These are phyloP conservation scores for Lasioglossum leucozonium DNA, from an alignment of 2,888 invertebrate genomes.

Conservation along the genomic window DNA sequence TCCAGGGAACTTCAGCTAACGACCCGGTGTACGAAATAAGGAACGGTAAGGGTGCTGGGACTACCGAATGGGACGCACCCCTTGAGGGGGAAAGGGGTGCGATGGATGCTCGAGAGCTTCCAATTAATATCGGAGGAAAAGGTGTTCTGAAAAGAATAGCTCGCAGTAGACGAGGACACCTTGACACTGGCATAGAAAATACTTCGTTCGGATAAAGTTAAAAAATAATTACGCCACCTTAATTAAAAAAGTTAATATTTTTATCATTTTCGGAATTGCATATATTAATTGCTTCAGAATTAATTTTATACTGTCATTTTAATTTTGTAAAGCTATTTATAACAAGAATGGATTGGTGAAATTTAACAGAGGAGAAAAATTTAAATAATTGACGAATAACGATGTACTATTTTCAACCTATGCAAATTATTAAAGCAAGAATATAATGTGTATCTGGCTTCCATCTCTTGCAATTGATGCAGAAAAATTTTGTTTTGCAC, in stretches of 20 bases:
- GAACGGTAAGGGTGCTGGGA: constrained; percentile 25
- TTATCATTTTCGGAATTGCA: not conserved
- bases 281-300: no score
- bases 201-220: not conserved
- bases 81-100: constrained; percentile 16
- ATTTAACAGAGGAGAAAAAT: no score
- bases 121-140: constrained; percentile 64
- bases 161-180: constrained; percentile 50
- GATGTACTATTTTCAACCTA: no score
- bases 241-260: not conserved
- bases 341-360: no score
- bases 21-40: constrained; percentile 72
- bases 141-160: constrained; percentile 56
- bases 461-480: no score
- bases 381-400: no score
- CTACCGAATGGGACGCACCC: constrained; percentile 37
- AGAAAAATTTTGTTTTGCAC: no score
- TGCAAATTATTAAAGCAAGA: no score
- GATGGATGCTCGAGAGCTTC: constrained; percentile 53
- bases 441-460: no score
- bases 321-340: no score
- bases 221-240: not conserved
- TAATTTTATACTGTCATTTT: no score
- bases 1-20: constrained; percentile 78
- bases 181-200: constrained; percentile 50